A percentile compares a stretch with the other conserved stretches of the same genome.
These are phyloP conservation scores for Sitobion miscanthi DNA, from an alignment of 1,140 invertebrate genomes.

Conservation along the genomic window DNA sequence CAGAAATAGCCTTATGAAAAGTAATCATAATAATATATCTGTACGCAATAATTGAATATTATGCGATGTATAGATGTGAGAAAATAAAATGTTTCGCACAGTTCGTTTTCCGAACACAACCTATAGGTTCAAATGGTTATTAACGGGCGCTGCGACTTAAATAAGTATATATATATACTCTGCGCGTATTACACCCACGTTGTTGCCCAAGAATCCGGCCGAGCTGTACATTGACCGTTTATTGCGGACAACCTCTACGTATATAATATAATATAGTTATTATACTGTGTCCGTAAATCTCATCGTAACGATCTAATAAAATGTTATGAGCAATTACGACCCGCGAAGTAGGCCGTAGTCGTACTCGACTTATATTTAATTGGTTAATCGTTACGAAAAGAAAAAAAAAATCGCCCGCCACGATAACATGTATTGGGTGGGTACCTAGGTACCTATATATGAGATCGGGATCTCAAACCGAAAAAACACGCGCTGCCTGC, in stretches of 20 bases:
- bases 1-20: background rate
- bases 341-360: background rate
- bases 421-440: background rate
- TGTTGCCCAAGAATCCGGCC: background rate
- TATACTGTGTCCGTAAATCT: background rate
- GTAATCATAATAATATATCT: background rate
- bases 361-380: background rate
- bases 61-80: background rate
- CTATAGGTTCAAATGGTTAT: background rate
- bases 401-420: background rate
- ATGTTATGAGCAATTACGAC: background rate
- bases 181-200: background rate
- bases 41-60: background rate
- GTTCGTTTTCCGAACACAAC: background rate
- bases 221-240: background rate
- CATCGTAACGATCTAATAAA: constrained; percentile 19
- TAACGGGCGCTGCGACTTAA: background rate
- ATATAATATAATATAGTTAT: background rate
- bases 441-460: background rate
- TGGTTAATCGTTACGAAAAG: constrained; percentile 17
- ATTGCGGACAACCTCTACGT: background rate
- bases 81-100: background rate
- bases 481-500: background rate
- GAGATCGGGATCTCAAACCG: background rate
- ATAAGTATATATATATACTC: background rate